Evolutionary conservation across 2,113 vertebrate genomes (phyloP).

Genomic region (Galbula dea): DNA sequence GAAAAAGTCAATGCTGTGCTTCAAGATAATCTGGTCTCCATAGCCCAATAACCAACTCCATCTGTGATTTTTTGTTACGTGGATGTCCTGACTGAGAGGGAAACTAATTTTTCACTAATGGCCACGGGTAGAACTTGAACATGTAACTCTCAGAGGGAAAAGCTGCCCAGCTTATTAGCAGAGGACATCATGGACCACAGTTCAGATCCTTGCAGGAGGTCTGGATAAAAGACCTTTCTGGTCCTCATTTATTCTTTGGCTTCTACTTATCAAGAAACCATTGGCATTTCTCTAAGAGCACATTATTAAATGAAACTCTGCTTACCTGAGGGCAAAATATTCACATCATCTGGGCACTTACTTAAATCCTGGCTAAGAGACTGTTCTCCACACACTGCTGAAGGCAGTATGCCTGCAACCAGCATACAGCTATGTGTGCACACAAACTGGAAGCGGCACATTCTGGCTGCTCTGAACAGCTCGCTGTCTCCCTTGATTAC

Average conservation of each 20-base stretch:
- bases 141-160: not conserved
- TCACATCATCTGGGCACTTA: not conserved
- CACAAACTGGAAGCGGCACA: not conserved
- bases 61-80: not conserved
- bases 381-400: not conserved
- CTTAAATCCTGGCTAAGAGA: not conserved
- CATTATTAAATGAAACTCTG: not conserved
- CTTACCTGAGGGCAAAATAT: not conserved
- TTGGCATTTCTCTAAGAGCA: not conserved
- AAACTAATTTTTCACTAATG: not conserved
- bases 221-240: not conserved
- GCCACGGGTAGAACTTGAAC: not conserved
- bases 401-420: not conserved
- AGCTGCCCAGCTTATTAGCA: not conserved
- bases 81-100: not conserved
- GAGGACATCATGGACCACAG: not conserved
- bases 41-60: not conserved
- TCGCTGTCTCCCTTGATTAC: not conserved
- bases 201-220: not conserved
- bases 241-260: not conserved
- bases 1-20: not conserved
- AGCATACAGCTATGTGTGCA: accelerated
- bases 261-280: not conserved
- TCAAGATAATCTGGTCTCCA: not conserved
- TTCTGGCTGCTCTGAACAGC: not conserved